Evolutionary conservation across 2,888 invertebrate species (phyloP).

Genomic region (Drosophila atroscutellata): DNA sequence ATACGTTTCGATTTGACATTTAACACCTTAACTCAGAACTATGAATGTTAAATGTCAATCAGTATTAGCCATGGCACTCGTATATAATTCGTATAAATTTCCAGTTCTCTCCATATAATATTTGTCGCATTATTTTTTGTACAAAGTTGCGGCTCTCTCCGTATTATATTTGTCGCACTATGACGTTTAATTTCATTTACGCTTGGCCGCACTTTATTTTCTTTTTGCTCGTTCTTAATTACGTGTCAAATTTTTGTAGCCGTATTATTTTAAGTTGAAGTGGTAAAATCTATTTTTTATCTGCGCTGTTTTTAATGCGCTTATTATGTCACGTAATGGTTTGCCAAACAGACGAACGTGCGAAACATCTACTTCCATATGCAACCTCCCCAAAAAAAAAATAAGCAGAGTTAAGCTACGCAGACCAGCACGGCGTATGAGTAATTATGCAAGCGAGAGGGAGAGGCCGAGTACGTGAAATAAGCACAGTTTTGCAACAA

Average conservation of each 20-base stretch:
- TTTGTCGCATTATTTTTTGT: not conserved
- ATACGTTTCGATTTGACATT: not conserved
- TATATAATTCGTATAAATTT: not conserved
- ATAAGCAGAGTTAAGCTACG: slow-evolving; percentile 4
- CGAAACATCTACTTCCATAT: slow-evolving; percentile 43
- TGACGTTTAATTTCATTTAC: slow-evolving; percentile 18
- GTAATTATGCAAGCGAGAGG: slow-evolving; percentile 19
- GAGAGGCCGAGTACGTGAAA: slow-evolving; percentile 27
- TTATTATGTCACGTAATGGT: slow-evolving; percentile 68
- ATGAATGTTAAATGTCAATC: not conserved
- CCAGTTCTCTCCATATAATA: not conserved
- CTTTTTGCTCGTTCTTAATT: slow-evolving; percentile 14
- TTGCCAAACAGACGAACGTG: slow-evolving; percentile 66
- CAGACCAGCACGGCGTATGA: slow-evolving; percentile 37
- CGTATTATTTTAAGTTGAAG: slow-evolving; percentile 8
- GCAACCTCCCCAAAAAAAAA: slow-evolving; percentile 6
- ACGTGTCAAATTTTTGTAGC: slow-evolving; percentile 45
- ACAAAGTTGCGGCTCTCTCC: not conserved
- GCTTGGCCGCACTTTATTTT: slow-evolving; percentile 15
- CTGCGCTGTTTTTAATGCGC: slow-evolving; percentile 35
- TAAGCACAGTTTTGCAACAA: slow-evolving; percentile 20
- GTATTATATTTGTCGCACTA: slow-evolving; percentile 1
- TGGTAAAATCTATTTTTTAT: slow-evolving; percentile 7
- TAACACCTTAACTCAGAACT: not conserved
- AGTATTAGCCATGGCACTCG: not conserved